Conservation (phyloP, 1,140 invertebrate species). For the Eufriesea mexicana region DNA sequence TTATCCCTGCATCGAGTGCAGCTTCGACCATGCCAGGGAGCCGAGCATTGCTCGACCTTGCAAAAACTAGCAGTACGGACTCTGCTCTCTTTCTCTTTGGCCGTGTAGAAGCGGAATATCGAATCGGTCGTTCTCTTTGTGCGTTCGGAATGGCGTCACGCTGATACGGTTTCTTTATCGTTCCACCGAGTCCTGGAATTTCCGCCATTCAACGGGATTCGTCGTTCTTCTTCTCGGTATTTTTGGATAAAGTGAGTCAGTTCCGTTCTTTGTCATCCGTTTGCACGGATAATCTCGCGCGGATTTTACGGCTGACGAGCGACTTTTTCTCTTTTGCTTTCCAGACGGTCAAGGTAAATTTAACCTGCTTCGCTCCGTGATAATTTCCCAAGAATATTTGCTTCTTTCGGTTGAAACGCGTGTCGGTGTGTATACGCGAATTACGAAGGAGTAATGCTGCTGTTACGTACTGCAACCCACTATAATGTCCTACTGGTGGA, state of each 20-base stretch:
- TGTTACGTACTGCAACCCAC: too few species aligned
- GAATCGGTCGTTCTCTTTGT: slow-evolving; percentile 9
- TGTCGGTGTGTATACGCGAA: too few species aligned
- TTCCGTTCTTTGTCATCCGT: background rate
- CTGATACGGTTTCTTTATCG: slow-evolving; percentile 16
- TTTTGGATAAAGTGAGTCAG: background rate
- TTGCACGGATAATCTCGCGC: background rate
- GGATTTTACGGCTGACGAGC: too few species aligned
- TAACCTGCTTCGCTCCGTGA: too few species aligned
- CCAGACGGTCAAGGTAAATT: too few species aligned
- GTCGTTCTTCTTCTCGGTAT: background rate
- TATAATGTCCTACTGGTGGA: too few species aligned
- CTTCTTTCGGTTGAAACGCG: too few species aligned
- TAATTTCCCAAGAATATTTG: too few species aligned
- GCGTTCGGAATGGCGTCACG: background rate
- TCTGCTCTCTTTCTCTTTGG: background rate
- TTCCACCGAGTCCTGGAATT: background rate
- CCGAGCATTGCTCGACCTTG: too few species aligned
- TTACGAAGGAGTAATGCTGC: too few species aligned
- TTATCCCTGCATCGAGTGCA: background rate
- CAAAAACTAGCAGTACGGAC: slow-evolving; percentile 39
- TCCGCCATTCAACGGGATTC: background rate
- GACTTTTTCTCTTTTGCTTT: too few species aligned
- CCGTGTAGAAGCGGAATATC: slow-evolving; percentile 1
- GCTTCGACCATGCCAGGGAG: background rate